Conservation (phyloP, 1,140 invertebrate genomes). For the Lepidurus packardi region DNA sequence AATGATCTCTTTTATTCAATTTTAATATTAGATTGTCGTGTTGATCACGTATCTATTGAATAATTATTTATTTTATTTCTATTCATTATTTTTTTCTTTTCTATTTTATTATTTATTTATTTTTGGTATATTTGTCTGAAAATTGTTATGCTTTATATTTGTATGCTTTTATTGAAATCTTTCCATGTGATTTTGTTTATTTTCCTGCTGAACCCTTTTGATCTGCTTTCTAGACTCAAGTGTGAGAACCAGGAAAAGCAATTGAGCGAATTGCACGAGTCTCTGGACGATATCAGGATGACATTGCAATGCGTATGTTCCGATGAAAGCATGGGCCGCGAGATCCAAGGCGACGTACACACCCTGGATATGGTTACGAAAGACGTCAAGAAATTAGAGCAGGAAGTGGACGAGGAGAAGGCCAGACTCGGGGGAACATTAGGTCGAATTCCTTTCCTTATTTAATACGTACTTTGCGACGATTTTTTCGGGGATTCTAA, state of each 20-base stretch:
- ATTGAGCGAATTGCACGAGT: not conserved
- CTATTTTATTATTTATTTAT: no score
- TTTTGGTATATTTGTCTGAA: no score
- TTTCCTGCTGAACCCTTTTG: not conserved
- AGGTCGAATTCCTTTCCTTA: not conserved
- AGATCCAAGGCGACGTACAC: conserved; percentile 40
- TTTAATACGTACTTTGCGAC: not conserved
- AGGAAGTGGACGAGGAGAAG: conserved; percentile 50
- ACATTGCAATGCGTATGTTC: not conserved
- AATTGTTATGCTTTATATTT: no score
- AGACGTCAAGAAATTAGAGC: conserved; percentile 48
- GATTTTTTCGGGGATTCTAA: not conserved
- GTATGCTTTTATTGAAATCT: not conserved
- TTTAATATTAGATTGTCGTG: no score
- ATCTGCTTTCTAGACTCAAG: conserved; percentile 26
- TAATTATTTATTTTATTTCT: no score
- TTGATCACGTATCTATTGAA: no score
- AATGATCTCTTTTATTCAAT: no score
- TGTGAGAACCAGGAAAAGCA: not conserved
- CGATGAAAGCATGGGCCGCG: not conserved
- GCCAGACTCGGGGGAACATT: conserved; percentile 45
- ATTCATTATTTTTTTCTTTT: no score
- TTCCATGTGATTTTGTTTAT: not conserved
- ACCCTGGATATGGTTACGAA: conserved; percentile 43
- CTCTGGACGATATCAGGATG: not conserved